phyloP scores from a whole-genome alignment of 1,140 invertebrate species.

The Aphis gossypii region DNA sequence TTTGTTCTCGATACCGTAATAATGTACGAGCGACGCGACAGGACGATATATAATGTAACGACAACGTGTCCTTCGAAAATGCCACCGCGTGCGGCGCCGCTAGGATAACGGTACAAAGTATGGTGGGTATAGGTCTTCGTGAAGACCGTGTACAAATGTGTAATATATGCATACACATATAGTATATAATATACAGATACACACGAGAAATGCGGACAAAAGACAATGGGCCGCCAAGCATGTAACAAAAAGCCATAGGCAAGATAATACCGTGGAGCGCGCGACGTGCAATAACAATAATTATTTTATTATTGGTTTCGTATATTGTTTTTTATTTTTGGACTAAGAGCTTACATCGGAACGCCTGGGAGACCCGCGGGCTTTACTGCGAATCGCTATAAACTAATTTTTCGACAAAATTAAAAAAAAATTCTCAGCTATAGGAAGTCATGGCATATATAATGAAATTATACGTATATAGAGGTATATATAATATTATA shows the following conservation, averaged over 20 bases:
- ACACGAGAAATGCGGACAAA: neutral
- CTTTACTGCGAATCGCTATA: neutral
- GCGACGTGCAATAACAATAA: neutral
- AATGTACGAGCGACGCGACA: neutral
- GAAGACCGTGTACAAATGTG: neutral
- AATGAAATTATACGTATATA: neutral
- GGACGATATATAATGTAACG: neutral
- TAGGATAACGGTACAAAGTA: conserved; percentile 33
- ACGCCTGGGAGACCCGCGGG: neutral
- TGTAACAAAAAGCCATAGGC: neutral
- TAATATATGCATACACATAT: neutral
- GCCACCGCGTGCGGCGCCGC: conserved; percentile 23
- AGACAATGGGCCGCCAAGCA: neutral
- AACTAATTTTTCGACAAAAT: neutral
- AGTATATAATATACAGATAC: neutral
- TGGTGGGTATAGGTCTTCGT: neutral
- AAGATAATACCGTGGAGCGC: neutral
- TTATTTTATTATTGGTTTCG: neutral
- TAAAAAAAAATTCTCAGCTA: neutral
- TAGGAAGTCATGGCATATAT: neutral
- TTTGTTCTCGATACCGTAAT: neutral
- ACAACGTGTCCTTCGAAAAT: conserved; percentile 24
- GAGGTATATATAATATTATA: neutral
- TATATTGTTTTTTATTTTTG: neutral
- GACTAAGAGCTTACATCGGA: neutral